Base-by-base conservation (phyloP, 2,888 invertebrate species). In the Lasioglossum morio region DNA sequence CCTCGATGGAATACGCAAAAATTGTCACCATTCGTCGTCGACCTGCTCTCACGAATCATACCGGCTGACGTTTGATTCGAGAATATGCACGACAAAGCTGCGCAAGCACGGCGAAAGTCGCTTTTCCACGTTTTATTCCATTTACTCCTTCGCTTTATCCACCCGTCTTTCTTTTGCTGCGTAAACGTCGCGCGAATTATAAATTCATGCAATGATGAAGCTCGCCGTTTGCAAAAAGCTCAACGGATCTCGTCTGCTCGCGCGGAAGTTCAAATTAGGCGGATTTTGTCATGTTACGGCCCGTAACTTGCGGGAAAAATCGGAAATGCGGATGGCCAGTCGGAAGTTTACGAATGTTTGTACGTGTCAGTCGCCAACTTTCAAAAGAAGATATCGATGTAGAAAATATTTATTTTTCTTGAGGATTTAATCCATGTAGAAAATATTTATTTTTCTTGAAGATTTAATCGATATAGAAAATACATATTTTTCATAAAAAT, bases 21-120 rank as follows among this genome's bases (percentile, higher is more conserved):
- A 37, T 79, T 74, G 72, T 79, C 75, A 37, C 37, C 34, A 23
- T 19, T 40, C 12, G 16, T 27, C 27, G 34, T 7, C 70, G 43
- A 4, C 40, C 4, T 27, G n/a, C 16, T 69, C 30, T 14, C 69
- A 14, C 34, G 23, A 69, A 19, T 66, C 30, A n/a, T 12, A 43
- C 12, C 43, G 12, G 37, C 69, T n/a, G 37, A 37, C n/a, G 69
- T 69, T 69, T 12, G 23, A 19, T 34, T 69, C 37, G 69, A 4
- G 60, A 63, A 63, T 30, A 27, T 63, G 27, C 27, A 16, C 60
- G 57, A 60, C 57, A 60, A 60, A 60, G 57, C 57, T 27, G 57
- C 57, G 57, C 27, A 60, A 60, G 57, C 48, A 48, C 53, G 53
- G 53, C 53, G 5, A 53, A 53, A 53, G 23, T 63, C 60, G 60